Base-by-base conservation (phyloP, 92 coral and sea anemone species). In the Hydrozoanthus gracilis region DNA sequence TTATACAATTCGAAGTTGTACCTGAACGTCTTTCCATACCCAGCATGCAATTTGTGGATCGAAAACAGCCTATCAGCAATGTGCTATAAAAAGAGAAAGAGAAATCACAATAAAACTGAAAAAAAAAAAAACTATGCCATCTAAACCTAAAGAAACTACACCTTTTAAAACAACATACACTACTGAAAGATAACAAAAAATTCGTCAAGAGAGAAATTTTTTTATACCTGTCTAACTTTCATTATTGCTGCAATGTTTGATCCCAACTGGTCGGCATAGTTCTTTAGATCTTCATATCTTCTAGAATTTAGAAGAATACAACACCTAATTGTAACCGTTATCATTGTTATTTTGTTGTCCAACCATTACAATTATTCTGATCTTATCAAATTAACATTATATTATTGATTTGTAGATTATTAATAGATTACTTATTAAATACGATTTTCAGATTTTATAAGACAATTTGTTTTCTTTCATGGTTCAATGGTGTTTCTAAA, bases 231-330 rank as follows among this genome's bases (percentile, higher is more conserved):
- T 89, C 98, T 88, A 14, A 96, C 99, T 96, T 96, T 96, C 69
- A 96, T 76, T 87, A 96, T 92, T 14, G 99, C 95, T 65, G 94
- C 92, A 58, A 96, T 91, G 83, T 95, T 95, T 50, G 93, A 91
- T 45, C 98, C 98, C 71, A 96, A 89, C 61, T 94, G 95, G 73
- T 96, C 98, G 13, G 98, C 92, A 89, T 96, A 96, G 84, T 96
- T 92, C 78, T 95, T 96, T 91, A 96, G 89, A 90, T 96, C 99
- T 88, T 96, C 99, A 87, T 92, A 96, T 88, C 91, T 92, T 90
- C 99, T 95, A 65, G 2, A 27, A 27, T 27, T 0, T 64, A 13
- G 82, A 71, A 7, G 58, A 44, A 48, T 45, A 64, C 18, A 85
- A 13, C 51, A 44, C 15, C 27, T 4, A 71, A 64, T 50, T 60